Conservation (phyloP, 2,797 vertebrate genomes). For the Phyllotis vaccarum region DNA sequence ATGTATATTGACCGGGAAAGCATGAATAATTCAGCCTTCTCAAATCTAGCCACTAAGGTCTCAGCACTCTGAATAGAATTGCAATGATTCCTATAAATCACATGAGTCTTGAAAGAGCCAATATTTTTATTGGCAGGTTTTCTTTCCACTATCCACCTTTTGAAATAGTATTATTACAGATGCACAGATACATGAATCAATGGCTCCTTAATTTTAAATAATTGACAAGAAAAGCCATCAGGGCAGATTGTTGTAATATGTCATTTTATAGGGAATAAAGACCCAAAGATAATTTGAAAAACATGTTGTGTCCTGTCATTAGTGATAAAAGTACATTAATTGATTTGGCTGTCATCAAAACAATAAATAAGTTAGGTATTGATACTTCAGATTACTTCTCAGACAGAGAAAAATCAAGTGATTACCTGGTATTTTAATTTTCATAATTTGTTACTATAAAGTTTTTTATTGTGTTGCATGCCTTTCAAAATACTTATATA, state of each 20-base stretch:
- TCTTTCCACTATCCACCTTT: constrained; percentile 35
- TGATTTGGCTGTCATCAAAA: constrained; percentile 47
- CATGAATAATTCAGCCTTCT: constrained; percentile 82
- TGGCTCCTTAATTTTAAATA: constrained; percentile 77
- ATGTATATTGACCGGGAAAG: constrained; percentile 77
- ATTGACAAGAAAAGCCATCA: constrained; percentile 65
- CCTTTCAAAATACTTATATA: constrained; percentile 43
- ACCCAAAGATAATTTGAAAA: constrained; percentile 38
- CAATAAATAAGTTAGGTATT: not conserved
- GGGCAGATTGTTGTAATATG: constrained; percentile 29
- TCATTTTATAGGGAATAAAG: constrained; percentile 60
- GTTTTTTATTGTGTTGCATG: not conserved
- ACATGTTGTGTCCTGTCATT: constrained; percentile 20
- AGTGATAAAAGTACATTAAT: constrained; percentile 52
- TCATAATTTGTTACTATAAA: not conserved
- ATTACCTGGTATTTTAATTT: constrained; percentile 12
- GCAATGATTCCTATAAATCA: constrained; percentile 78
- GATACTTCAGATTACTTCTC: constrained; percentile 16
- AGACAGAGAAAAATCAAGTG: not conserved
- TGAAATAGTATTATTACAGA: constrained; percentile 64
- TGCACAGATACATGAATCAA: constrained; percentile 72
- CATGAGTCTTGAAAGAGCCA: constrained; percentile 74
- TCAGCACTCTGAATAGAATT: constrained; percentile 79
- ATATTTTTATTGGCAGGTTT: constrained; percentile 74
- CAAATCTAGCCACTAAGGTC: constrained; percentile 77